phyloP scores from a whole-genome alignment of 2,888 invertebrate genomes.

The Zonitis immaculata region DNA sequence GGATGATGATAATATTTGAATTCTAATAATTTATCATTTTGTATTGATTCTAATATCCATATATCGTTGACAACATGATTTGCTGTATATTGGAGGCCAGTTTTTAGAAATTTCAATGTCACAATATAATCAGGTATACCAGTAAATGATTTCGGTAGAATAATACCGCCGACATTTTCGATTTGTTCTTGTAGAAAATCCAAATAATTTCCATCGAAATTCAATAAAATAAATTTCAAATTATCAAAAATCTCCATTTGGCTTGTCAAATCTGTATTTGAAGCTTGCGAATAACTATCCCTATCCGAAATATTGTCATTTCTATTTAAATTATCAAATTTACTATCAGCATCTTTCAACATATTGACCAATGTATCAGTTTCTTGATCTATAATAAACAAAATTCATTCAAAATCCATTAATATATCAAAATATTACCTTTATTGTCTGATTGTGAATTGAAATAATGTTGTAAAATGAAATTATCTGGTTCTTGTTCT shows the following conservation, averaged over 20 bases:
- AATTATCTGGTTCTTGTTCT: slow-evolving; percentile 25
- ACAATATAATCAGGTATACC: slow-evolving; percentile 63
- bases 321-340: neutral
- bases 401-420: neutral
- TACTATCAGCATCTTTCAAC: slow-evolving; percentile 23
- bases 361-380: slow-evolving; percentile 40
- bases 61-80: slow-evolving; percentile 63
- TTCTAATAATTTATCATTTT: slow-evolving; percentile 50
- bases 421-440: slow-evolving; percentile 10
- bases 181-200: slow-evolving; percentile 50
- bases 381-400: slow-evolving; percentile 15
- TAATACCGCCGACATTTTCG: slow-evolving; percentile 54
- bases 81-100: slow-evolving; percentile 50
- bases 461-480: slow-evolving; percentile 4
- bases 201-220: slow-evolving; percentile 48
- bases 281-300: neutral
- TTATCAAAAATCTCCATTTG: slow-evolving; percentile 26
- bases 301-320: neutral
- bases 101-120: slow-evolving; percentile 55
- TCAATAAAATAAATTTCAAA: slow-evolving; percentile 45
- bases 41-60: slow-evolving; percentile 68
- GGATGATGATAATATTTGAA: slow-evolving; percentile 71
- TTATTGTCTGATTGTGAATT: slow-evolving; percentile 15
- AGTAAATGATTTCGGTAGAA: slow-evolving; percentile 49
- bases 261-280: neutral